Percentiles rank a stretch among this genome's conserved stretches.
These are phyloP conservation scores for Synaphobranchus kaupii DNA, from an alignment of 2,797 vertebrate genomes.

Conservation along the genomic window DNA sequence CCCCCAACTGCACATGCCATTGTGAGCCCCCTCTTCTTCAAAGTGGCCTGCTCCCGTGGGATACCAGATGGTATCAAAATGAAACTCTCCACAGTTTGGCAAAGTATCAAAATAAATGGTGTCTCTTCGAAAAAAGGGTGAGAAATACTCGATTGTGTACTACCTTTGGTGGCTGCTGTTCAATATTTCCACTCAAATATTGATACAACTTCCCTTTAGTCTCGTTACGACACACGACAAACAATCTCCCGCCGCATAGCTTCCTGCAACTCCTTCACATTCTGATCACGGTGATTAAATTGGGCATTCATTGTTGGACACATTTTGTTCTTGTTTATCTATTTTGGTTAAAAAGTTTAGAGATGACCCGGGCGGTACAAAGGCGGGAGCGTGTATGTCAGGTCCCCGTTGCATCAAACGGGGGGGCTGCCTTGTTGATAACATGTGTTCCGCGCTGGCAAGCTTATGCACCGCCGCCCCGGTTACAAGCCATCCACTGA, in stretches of 20 bases:
- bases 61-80: conserved; percentile 50
- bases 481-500: conserved; percentile 24
- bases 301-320: neutral
- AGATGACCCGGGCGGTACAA: neutral
- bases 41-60: conserved; percentile 42
- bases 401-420: neutral
- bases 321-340: neutral
- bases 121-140: conserved; percentile 19
- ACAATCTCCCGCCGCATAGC: neutral
- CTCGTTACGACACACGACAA: neutral
- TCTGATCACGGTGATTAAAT: neutral
- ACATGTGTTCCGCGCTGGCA: neutral
- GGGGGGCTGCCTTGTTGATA: neutral
- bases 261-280: neutral
- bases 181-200: neutral
- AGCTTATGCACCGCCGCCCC: conserved; percentile 27
- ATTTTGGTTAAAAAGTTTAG: neutral
- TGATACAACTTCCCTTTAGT: neutral
- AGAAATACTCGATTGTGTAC: neutral
- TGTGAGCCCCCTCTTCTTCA: conserved; percentile 24
- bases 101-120: conserved; percentile 45
- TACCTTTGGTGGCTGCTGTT: neutral
- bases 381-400: neutral
- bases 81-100: conserved; percentile 39
- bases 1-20: neutral